A percentile compares a stretch with the other conserved stretches of the same genome.
These are phyloP conservation scores for Drosophila nigromelanica DNA, from an alignment of 1,140 invertebrate genomes.

Conservation along the genomic window DNA sequence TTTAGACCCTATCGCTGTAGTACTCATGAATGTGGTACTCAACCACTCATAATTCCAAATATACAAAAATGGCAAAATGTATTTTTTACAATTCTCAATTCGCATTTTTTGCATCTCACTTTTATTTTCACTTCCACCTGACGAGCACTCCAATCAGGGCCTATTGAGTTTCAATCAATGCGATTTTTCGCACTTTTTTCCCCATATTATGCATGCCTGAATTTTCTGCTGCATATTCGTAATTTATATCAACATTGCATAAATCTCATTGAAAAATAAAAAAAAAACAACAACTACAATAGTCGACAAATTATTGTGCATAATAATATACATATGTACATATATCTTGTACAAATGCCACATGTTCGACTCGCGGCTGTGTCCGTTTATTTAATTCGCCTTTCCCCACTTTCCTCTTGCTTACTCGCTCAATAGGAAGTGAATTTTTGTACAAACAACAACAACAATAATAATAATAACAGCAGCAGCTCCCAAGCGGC, in stretches of 20 bases:
- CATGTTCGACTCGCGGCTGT: conserved; percentile 59
- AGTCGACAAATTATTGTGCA: conserved; percentile 60
- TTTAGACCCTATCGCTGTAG: not conserved
- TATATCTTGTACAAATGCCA: conserved; percentile 41
- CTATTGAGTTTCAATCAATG: conserved; percentile 16
- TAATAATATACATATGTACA: conserved; percentile 17
- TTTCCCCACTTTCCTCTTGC: conserved; percentile 7
- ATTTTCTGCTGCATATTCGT: conserved; percentile 26
- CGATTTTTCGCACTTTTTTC: conserved; percentile 27
- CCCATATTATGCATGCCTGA: not conserved
- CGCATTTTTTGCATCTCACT: not conserved
- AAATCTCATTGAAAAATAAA: conserved; percentile 37
- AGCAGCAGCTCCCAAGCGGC: conserved; percentile 57
- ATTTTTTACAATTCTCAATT: not conserved
- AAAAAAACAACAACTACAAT: conserved; percentile 32
- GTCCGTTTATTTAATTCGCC: not conserved
- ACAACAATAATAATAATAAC: too few species aligned
- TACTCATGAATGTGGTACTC: not conserved
- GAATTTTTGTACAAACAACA: conserved; percentile 26
- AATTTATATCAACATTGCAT: conserved; percentile 58
- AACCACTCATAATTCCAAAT: too few species aligned
- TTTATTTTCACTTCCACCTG: conserved; percentile 1
- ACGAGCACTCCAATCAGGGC: not conserved
- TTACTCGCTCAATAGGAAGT: conserved; percentile 56
- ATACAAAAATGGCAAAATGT: not conserved